Evolutionary conservation across 1,140 invertebrate species (phyloP), one percentile per base, ranked within the genome.

Genomic region (Diorhabda elongata): DNA sequence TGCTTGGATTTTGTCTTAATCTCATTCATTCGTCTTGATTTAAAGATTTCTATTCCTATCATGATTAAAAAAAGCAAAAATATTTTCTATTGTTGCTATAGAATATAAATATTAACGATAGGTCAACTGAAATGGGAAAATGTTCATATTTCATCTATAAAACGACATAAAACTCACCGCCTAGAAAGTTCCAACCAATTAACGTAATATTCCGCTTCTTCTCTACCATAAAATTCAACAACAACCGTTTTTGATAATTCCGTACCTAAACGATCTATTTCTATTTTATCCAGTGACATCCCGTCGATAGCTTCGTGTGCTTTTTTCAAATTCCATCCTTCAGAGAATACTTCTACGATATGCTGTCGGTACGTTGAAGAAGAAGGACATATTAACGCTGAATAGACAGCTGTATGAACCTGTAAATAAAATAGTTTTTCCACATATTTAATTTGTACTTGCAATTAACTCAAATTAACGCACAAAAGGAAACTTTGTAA

Each of bases 181-280:
- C 87, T 86, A 58, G 89, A 87, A 70, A 95, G 84, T 80, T 95
- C 93, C 72, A 95, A 85, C 93, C 93, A 96, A 11, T 90, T 89
- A 9, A 95, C 86, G 5, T 85, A 87, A 76, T 93, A 93, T 0
- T 87, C 85, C 11, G 90, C 91, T 52, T 86, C 83, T 69, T 92
- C 91, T 60, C 87, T 86, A 11, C 90, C 87, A 62, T 93, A 83
- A 67, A 93, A 91, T 76, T 94, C 92, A 4, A 94, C 87, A 52
- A 91, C 86, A 2, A 95, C 85, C 59, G 87, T 89, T 67, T 88
- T 83, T 1, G 90, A 85, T 73, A 87, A 84, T 75, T 89, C 86
- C 61, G 84, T 81, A 67, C 84, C 85, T 44, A 88, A 84, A 44
- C 82, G 82, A 67, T 89, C 83, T 3, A 88, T 83, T 64, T 86